phyloP scores from a whole-genome alignment of 2,888 invertebrate species.

The Elmis aenea region DNA sequence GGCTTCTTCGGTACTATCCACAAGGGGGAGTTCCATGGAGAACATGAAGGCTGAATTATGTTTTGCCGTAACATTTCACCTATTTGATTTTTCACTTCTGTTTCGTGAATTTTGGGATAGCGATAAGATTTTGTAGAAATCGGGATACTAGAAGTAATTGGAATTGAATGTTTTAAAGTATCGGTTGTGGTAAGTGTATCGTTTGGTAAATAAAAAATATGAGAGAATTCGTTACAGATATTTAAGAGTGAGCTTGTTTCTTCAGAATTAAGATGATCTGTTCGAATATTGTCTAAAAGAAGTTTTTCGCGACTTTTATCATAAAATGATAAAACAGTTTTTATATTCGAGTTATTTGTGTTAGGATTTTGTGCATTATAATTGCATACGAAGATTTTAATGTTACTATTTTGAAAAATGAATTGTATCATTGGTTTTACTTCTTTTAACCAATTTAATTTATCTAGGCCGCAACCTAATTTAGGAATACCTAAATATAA shows the following conservation, averaged over 20 bases:
- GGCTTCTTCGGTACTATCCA: conserved; percentile 37
- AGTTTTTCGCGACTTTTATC: no score
- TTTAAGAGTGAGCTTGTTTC: conserved; percentile 19
- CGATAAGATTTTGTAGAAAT: conserved; percentile 35
- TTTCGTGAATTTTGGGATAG: conserved; percentile 34
- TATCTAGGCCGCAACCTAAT: conserved; percentile 5
- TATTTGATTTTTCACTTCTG: conserved; percentile 35
- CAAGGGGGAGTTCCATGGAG: conserved; percentile 26
- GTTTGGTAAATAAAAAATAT: conserved; percentile 26
- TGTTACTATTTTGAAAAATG: no score
- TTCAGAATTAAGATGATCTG: conserved; percentile 24
- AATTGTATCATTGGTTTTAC: conserved; percentile 16
- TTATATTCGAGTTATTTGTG: no score
- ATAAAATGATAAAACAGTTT: no score
- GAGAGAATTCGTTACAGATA: conserved; percentile 19
- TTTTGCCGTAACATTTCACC: conserved; percentile 28
- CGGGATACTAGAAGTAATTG: conserved; percentile 27
- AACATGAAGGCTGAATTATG: conserved; percentile 28
- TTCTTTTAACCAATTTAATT: conserved; percentile 7
- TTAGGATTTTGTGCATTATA: no score
- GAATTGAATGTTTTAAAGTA: conserved; percentile 32
- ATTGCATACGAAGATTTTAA: no score
- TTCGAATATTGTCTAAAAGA: conserved; percentile 1
- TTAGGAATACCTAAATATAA: conserved; percentile 3
- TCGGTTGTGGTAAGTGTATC: conserved; percentile 26